These are phyloP conservation scores for Cygnus buccinator DNA, from an alignment of 2,113 vertebrate genomes.

Conservation along the genomic window DNA sequence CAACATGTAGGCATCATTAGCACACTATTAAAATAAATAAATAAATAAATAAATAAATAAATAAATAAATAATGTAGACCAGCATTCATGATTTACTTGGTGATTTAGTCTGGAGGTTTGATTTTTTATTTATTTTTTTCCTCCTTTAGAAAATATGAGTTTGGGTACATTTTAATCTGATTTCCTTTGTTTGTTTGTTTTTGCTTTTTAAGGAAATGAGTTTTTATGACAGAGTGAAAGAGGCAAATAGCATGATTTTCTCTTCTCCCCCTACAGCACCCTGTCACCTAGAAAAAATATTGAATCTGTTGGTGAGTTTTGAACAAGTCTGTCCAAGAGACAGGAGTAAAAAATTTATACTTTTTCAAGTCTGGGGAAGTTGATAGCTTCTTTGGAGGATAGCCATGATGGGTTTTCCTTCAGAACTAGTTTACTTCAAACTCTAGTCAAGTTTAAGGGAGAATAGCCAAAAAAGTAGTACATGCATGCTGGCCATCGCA, in stretches of 20 bases:
- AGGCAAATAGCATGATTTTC: neutral
- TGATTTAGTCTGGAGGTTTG: neutral
- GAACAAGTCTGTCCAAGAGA: neutral
- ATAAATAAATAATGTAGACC: neutral
- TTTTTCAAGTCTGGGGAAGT: neutral
- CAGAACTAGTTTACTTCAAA: neutral
- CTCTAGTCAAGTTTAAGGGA: neutral
- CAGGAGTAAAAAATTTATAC: neutral
- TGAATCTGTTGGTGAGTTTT: neutral
- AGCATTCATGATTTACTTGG: neutral
- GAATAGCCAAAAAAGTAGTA: neutral
- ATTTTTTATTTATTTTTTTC: neutral
- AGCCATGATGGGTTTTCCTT: neutral
- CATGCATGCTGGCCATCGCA: neutral
- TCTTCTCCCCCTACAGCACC: neutral
- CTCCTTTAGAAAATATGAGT: neutral
- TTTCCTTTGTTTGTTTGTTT: neutral
- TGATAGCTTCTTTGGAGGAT: neutral
- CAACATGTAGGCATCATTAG: neutral
- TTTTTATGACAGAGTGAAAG: neutral
- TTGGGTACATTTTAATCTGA: neutral
- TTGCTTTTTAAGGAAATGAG: neutral
- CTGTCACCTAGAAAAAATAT: neutral
- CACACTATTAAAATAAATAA: neutral
- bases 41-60: neutral